Evolutionary conservation across 2,888 invertebrate genomes (phyloP), one percentile per base, ranked within the genome.

Genomic region (Hypomecis atomaria): DNA sequence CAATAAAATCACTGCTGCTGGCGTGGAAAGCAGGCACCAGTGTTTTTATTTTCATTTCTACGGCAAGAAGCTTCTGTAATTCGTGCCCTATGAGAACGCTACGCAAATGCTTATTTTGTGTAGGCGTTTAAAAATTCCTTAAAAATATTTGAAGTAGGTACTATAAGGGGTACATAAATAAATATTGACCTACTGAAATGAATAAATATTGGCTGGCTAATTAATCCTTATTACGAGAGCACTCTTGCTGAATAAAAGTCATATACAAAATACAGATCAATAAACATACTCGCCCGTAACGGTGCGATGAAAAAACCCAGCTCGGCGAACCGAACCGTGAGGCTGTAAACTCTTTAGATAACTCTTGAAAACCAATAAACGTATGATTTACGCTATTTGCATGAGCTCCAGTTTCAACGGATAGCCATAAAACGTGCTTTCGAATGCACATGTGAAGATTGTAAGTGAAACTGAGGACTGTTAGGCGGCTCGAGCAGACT

Each of bases 401-500:
- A 57, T 57, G 52, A 62, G 62, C 34, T 53, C 44, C 50, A 54
- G 42, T 61, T 59, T 43, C 48, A 59, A 59, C 49, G 43, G 49
- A 34, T 36, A 13, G 49, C 43, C 49, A 47, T 54, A 68, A 64
- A 63, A 43, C 52, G 69, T 69, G 73, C 76, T 79, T 77, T 67
- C 75, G 68, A 71, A 71, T 61, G 70, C 75, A 73, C 75, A 79
- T 69, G 74, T 61, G 56, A 37, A 55, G 42, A 7, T 72, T 74
- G 74, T 72, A 76, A 69, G 62, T 71, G 63, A 67, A 66, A 66
- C 64, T 38, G 54, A 34, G 34, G 0, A 49, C 50, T 44, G 40
- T 36, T 44, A 37, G 13, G 44, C 44, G n/a, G 13, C 6, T 38
- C 23, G 44, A 34, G 40, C 42, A 45, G 44, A 57, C 34, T n/a